These are phyloP conservation scores for Gymnopithys bicolor DNA, from an alignment of 2,797 vertebrate species.

Conservation along the genomic window DNA sequence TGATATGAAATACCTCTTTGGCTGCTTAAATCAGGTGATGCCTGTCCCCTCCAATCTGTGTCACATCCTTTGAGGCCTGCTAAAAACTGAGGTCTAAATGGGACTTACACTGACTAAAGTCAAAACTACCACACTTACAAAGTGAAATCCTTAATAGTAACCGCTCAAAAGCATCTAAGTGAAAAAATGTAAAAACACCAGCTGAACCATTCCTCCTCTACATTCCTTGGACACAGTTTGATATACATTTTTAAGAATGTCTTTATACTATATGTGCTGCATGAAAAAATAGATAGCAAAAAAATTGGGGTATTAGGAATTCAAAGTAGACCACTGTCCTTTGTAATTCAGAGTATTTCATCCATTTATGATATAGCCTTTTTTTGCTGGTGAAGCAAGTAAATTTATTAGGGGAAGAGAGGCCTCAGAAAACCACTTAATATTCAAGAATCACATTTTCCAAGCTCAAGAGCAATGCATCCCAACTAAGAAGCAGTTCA, in stretches of 20 bases:
- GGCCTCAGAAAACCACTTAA: background rate
- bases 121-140: background rate
- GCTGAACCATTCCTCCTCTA: background rate
- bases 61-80: too few relatives aligned
- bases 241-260: background rate
- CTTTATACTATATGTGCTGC: background rate
- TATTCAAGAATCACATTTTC: background rate
- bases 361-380: background rate
- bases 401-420: background rate
- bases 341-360: background rate
- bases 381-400: background rate
- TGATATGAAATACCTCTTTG: too few relatives aligned
- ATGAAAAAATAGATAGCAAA: background rate
- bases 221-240: background rate
- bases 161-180: fast-evolving
- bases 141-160: background rate
- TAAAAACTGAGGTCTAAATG: too few relatives aligned
- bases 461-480: background rate
- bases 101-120: too few relatives aligned
- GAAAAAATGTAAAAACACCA: background rate
- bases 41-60: too few relatives aligned
- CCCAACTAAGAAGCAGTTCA: too few relatives aligned
- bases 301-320: background rate
- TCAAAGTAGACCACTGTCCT: background rate
- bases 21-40: too few relatives aligned